Percentiles rank a stretch among this genome's conserved stretches.
Evolutionary conservation across 2,113 vertebrate genomes (phyloP).

Genomic region (Anarhynchus alexandrinus): DNA sequence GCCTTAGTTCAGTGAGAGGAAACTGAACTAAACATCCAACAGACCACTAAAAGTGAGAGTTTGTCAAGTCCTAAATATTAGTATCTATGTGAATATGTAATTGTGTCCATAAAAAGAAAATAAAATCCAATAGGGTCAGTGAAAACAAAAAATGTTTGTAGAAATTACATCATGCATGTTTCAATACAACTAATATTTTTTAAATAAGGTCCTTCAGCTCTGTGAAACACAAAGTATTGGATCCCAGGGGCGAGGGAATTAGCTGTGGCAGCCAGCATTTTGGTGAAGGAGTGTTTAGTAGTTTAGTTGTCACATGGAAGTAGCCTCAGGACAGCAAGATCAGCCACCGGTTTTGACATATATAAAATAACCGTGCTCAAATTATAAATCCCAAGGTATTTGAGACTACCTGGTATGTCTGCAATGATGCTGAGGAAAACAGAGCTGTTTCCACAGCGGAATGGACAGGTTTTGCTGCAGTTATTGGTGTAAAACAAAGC

Average conservation of each 20-base stretch:
- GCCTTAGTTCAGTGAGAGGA: neutral
- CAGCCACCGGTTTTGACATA: neutral
- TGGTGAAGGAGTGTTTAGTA: neutral
- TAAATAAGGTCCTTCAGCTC: neutral
- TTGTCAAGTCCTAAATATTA: neutral
- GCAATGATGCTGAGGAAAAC: neutral
- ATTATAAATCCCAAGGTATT: conserved; percentile 14
- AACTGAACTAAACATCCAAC: neutral
- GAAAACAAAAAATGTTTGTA: neutral
- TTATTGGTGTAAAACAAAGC: neutral
- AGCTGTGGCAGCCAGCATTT: neutral
- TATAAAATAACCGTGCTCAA: neutral
- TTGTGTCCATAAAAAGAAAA: neutral
- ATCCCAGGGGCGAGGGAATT: neutral
- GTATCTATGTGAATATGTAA: neutral
- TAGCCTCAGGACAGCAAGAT: conserved; percentile 11
- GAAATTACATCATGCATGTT: neutral
- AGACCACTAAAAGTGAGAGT: neutral
- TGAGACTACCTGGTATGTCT: neutral
- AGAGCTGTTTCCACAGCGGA: neutral
- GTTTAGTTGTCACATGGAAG: neutral
- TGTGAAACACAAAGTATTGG: neutral
- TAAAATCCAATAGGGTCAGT: neutral
- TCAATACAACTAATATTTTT: neutral
- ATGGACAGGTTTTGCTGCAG: neutral